Percentiles rank a stretch among this genome's conserved stretches.
These are phyloP conservation scores for Lithodes maja DNA, from an alignment of 2,888 invertebrate genomes.

Conservation along the genomic window DNA sequence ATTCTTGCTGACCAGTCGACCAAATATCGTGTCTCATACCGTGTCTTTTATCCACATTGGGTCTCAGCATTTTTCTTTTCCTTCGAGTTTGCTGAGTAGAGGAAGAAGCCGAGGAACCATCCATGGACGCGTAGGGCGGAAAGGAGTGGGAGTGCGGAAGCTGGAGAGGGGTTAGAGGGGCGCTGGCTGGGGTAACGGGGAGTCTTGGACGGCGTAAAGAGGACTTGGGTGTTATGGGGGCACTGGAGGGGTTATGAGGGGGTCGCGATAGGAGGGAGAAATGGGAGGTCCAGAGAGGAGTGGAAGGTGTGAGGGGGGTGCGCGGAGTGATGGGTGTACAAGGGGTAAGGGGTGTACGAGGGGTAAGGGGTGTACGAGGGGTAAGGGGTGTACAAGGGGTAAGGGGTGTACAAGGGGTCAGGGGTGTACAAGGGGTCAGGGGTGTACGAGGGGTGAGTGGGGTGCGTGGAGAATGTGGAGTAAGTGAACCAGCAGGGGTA, in stretches of 20 bases:
- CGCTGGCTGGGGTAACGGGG: background rate
- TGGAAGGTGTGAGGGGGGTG: background rate
- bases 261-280: background rate
- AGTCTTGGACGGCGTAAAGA: background rate
- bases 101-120: background rate
- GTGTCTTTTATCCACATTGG: background rate
- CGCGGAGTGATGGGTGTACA: background rate
- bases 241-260: background rate
- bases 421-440: background rate
- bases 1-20: background rate
- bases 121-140: background rate
- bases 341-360: background rate
- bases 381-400: background rate
- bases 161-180: background rate
- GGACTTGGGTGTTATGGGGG: background rate
- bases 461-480: slow-evolving; percentile 14
- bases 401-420: no score
- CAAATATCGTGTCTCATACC: background rate
- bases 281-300: background rate
- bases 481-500: slow-evolving; percentile 35
- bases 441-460: background rate
- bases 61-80: background rate
- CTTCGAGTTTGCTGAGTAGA: background rate
- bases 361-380: background rate
- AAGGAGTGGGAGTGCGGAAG: background rate